Base-by-base conservation (phyloP, 2,888 invertebrate species). In the Caenorhabditis afra region DNA sequence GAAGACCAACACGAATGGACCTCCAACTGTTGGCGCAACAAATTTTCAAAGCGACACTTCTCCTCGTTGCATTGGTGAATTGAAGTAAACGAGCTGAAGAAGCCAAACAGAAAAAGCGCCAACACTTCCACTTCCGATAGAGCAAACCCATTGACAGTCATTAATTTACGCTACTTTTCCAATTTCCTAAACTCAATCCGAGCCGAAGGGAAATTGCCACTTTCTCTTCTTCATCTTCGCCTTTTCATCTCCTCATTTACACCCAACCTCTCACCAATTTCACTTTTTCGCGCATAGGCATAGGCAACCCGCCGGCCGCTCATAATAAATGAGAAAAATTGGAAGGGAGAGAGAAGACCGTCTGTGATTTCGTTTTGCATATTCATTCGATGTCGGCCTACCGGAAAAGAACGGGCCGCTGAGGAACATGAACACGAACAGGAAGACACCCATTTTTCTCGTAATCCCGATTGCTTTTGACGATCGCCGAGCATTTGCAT, bases 201-300 rank as follows among this genome's bases (percentile, higher is more conserved):
- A 58, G 50, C 52, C 3, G 29, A 29, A 39, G 45, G 79, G 74
- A 79, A 79, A 79, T 79, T 79, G 79, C 65, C 79, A 79, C 79
- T 79, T 79, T 73, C 67, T 78, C 71, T 67, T 75, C 62, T 41
- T 64, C 73, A 39, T 29, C n/a, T n/a, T 29, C 29, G 29, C 29
- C n/a, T 29, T 29, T 29, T 29, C 47, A 49, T 29, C 29, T 22
- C 41, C 41, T 23, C 44, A 39, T 68, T 50, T 58, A 12, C 57
- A 45, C 45, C 55, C 37, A 53, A 57, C n/a, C 20, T 16, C 62
- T 62, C n/a, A n/a, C n/a, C 57, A 57, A 62, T 64, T 64, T 64
- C 64, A 62, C 62, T 71, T 71, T 71, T 71, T 71, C 58, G 44
- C 45, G 44, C 58, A 16, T 23, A 29, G 23, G 1, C 41, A n/a